A percentile compares a stretch with the other conserved stretches of the same genome.
Evolutionary conservation across 2,888 invertebrate genomes (phyloP).

Genomic region (Craniophora ligustri): DNA sequence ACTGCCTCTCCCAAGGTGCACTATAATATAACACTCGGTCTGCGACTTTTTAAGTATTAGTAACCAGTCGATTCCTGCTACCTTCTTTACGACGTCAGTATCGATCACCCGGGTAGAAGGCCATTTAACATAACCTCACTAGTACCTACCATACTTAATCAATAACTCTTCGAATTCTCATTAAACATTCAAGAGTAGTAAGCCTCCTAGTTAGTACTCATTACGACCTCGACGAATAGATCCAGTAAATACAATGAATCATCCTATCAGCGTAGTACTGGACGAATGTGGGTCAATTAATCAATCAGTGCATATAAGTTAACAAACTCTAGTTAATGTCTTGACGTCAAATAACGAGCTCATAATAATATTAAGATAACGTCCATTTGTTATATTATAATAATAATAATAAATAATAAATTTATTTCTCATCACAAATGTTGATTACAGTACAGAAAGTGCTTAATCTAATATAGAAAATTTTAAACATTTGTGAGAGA

Average conservation of each 20-base stretch:
- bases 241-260: conserved; percentile 36
- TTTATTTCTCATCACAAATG: no score
- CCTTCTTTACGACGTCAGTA: no score
- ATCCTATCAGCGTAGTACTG: conserved; percentile 26
- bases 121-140: no score
- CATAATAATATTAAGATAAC: conserved; percentile 28
- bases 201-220: conserved; percentile 16
- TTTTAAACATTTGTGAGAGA: no score
- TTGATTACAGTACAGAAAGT: no score
- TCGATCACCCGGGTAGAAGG: no score
- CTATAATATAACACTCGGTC: no score
- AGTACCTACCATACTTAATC: conserved; percentile 2
- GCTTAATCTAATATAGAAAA: no score
- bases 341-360: conserved; percentile 18
- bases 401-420: no score
- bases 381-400: conserved; percentile 6
- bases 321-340: conserved; percentile 20
- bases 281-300: conserved; percentile 52
- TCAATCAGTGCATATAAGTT: conserved; percentile 42
- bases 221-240: conserved; percentile 31
- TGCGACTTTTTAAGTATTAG: no score
- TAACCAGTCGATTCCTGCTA: no score
- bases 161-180: conserved; percentile 28
- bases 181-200: conserved; percentile 26
- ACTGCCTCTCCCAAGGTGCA: no score